Base-by-base conservation (phyloP, 2,888 invertebrate species). In the Protula sp. region DNA sequence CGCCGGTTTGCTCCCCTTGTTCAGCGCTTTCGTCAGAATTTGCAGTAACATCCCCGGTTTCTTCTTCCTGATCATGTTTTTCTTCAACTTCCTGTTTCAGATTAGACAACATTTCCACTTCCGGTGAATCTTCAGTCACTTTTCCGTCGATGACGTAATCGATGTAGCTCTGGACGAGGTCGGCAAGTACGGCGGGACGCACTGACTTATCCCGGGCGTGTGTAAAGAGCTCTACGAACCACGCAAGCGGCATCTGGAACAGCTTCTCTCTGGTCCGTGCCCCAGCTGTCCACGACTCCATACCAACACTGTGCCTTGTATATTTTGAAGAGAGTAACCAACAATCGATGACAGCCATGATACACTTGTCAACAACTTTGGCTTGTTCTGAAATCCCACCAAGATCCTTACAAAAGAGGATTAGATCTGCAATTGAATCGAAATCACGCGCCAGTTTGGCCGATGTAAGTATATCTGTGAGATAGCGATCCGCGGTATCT, bases 281-380 rank as follows among this genome's bases (percentile, higher is more conserved):
- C 38, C 58, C 60, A 9, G 27, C 19, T 38, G 38, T 38, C 38
- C 38, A 38, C 38, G 9, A 38, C 9, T 38, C 38, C 9, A 9
- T 38, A 9, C 38, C 38, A 38, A 14, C 38, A 38, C 38, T 38
- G 19, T 38, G 47, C 24, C 45, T 55, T 19, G 24, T 29, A 28
- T 55, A 60, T 58, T 60, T 60, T 14, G 60, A 38, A 3, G 60
- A 47, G 26, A 63, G 70, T 2, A 74, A 61, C 76, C 75, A 76
- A 55, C 73, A 75, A 29, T 77, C 77, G 0, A 78, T 71, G 4
- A 78, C 66, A 5, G 77, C 75, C 29, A 72, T 71, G 3, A 71
- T 64, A 54, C 76, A 76, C 55, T 65, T 55, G 22, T 66, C 63
- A 2, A 76, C 70, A 3, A 78, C 68, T 2, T 70, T 70, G 0